Evolutionary conservation across 2,113 vertebrate genomes (phyloP).

Genomic region (Laterallus jamaicensis): DNA sequence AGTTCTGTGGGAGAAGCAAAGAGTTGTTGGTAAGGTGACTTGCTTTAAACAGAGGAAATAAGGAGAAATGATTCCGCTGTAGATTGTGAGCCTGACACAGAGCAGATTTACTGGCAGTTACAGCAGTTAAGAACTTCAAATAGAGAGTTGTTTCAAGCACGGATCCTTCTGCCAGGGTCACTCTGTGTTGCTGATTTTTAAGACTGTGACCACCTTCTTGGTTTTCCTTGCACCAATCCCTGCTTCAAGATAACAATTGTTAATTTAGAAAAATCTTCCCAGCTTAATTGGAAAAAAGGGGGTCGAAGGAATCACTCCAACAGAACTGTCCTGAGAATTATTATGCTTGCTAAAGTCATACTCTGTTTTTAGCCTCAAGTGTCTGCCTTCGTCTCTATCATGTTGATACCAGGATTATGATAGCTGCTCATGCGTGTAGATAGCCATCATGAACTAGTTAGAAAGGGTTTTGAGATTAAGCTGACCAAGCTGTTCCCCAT

Average conservation of each 20-base stretch:
- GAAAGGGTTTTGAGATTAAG: neutral
- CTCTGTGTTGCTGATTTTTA: neutral
- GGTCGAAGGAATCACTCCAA: fast-evolving
- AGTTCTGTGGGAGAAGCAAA: constrained; percentile 85
- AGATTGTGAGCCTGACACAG: neutral
- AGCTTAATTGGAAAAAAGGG: neutral
- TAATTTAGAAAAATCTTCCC: neutral
- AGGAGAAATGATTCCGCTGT: neutral
- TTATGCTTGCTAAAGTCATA: neutral
- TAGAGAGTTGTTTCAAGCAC: neutral
- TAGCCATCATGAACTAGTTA: neutral
- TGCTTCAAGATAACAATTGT: neutral
- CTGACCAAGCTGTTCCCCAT: neutral
- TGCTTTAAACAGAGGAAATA: neutral
- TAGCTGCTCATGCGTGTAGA: neutral
- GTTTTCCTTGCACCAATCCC: neutral
- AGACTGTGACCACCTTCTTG: neutral
- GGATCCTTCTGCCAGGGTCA: neutral
- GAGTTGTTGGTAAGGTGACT: constrained; percentile 67
- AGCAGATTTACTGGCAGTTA: fast-evolving
- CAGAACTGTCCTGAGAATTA: neutral
- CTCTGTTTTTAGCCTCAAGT: neutral
- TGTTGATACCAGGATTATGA: neutral
- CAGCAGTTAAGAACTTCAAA: neutral
- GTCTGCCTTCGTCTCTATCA: neutral